Evolutionary conservation across 2,797 vertebrate species (phyloP), one percentile per base, ranked within the genome.

Genomic region (Rhyacichthys aspro): DNA sequence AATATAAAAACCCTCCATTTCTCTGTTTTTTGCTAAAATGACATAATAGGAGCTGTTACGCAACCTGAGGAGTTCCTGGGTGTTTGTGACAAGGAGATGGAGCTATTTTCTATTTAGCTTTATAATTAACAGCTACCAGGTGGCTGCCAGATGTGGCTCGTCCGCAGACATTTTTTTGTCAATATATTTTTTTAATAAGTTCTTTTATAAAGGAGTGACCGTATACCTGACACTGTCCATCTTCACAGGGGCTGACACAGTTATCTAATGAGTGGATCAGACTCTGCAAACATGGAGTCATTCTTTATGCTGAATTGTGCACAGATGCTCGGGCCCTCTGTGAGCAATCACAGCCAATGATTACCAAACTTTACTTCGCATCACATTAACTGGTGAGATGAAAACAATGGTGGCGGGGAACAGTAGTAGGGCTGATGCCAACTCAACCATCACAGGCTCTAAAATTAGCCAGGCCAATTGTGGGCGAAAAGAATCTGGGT

Each of bases 141-240:
- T 85, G 86, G 79, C 53, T 38, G 78, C 86, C 90, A 90, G 89
- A 91, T 90, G 87, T 88, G 70, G 58, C 49, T 70, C 53, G 39
- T 66, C 50, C 52, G 47, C 46, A 23, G 79, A 9, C 54, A 42
- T 1, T 75, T 63, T 84, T 28, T 28, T 28, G 23, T 28, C 23
- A 28, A 6, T 28, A 28, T 28, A 5, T 28, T 28, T 28, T 72
- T 76, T 70, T 76, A 39, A 89, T 82, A 74, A 79, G 59, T 59
- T 65, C 66, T 61, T 52, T 52, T 72, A 69, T 64, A 78, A 83
- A 74, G 63, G 41, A 62, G 63, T 42, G 65, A 82, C 78, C 70
- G 72, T 45, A 59, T 55, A n/a, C n/a, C 49, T 7, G 54, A 82
- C 77, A 77, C 74, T 34, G 81, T 86, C 76, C 60, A 70, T 88